Conservation (phyloP, 64 coral and sea anemone species). For the Actinia equina region DNA sequence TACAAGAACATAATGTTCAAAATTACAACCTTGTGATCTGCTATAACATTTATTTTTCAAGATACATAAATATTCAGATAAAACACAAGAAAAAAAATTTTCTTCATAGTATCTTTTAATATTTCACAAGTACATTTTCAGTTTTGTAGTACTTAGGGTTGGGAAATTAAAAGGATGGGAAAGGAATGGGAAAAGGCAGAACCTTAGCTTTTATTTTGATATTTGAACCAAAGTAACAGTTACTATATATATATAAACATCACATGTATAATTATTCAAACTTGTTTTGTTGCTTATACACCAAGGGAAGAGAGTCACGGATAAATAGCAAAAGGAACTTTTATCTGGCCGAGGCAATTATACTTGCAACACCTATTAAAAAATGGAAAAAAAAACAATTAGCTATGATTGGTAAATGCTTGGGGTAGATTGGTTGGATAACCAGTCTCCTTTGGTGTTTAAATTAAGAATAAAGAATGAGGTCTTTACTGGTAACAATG, state of each 20-base stretch:
- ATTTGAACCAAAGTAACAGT: neutral
- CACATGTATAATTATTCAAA: neutral
- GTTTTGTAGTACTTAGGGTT: neutral
- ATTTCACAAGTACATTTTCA: neutral
- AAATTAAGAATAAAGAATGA: no score
- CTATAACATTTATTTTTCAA: no score
- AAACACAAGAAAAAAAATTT: neutral
- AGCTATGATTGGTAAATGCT: no score
- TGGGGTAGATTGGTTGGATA: no score
- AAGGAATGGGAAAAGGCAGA: neutral
- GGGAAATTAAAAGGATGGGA: neutral
- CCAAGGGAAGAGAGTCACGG: neutral
- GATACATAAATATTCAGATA: no score
- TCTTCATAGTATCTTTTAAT: neutral
- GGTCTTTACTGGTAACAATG: no score
- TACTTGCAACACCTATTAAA: slow-evolving; percentile 79
- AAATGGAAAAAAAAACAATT: neutral
- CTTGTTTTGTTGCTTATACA: neutral
- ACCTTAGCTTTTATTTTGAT: neutral
- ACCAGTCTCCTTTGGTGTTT: no score
- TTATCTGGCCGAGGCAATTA: slow-evolving; percentile 73
- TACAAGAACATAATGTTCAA: no score
- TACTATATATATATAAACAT: neutral
- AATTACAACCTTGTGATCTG: no score
- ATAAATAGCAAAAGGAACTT: neutral